Evolutionary conservation across 2,113 vertebrate genomes (phyloP).

Genomic region (Ptychochromis oligacanthus): DNA sequence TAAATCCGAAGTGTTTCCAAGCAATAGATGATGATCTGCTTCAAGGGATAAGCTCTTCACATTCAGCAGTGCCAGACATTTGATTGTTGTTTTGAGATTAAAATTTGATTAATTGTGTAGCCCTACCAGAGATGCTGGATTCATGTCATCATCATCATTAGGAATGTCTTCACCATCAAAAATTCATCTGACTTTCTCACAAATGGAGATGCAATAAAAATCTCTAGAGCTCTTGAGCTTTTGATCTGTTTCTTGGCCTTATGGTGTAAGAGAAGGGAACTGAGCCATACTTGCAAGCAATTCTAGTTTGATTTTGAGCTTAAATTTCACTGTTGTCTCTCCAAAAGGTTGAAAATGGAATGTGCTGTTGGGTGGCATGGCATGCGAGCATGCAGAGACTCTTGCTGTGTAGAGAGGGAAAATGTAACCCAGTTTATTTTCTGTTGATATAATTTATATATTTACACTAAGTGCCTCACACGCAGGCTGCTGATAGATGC

Average conservation of each 20-base stretch:
- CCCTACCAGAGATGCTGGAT: neutral
- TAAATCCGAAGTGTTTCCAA: too few relatives aligned
- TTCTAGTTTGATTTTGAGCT: neutral
- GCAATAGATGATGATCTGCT: too few relatives aligned
- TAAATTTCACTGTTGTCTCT: neutral
- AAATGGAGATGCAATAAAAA: neutral
- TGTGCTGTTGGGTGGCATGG: neutral
- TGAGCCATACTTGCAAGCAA: neutral
- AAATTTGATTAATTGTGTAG: too few relatives aligned
- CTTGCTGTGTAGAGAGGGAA: neutral
- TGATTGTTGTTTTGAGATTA: too few relatives aligned
- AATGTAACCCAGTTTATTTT: neutral
- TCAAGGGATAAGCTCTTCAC: too few relatives aligned
- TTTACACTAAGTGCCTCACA: neutral
- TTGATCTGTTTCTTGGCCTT: neutral
- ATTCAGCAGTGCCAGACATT: too few relatives aligned
- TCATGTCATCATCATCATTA: neutral
- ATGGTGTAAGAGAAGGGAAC: neutral
- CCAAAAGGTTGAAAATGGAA: conserved; percentile 6
- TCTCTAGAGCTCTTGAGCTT: neutral
- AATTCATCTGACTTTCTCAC: neutral
- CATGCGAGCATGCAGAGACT: neutral
- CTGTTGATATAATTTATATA: neutral
- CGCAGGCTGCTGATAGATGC: neutral
- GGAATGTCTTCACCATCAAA: neutral